Evolutionary conservation across 2,888 invertebrate genomes (phyloP).

Genomic region (Leucoma salicis): DNA sequence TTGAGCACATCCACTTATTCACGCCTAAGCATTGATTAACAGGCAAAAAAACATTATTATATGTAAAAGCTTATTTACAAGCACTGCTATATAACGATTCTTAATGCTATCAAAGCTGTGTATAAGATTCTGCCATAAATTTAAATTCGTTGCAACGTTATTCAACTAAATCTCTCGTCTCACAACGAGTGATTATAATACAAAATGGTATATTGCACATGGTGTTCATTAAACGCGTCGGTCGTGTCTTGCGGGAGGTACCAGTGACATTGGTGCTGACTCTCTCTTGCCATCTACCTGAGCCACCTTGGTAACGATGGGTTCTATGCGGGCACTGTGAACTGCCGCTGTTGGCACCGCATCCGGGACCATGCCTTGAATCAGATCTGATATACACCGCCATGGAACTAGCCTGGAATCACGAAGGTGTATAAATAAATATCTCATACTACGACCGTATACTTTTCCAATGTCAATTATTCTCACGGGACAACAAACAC

Average conservation of each 20-base stretch:
- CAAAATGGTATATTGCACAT: neutral
- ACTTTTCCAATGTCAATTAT: too few species aligned
- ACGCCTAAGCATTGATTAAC: too few species aligned
- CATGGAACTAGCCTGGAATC: conserved; percentile 87
- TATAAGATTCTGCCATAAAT: neutral
- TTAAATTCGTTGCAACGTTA: neutral
- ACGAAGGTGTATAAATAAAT: neutral
- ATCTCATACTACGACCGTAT: too few species aligned
- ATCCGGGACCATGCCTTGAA: conserved; percentile 86
- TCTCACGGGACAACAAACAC: too few species aligned
- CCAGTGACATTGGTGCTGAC: conserved; percentile 61
- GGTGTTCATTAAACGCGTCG: conserved; percentile 39
- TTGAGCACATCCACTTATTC: too few species aligned
- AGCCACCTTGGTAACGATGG: conserved; percentile 14
- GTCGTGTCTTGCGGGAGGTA: conserved; percentile 67
- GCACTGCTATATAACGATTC: too few species aligned
- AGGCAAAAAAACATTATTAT: too few species aligned
- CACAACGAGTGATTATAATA: conserved; percentile 11
- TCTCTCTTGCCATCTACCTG: conserved; percentile 41
- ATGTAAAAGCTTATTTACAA: too few species aligned
- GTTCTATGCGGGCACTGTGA: conserved; percentile 8
- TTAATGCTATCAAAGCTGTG: too few species aligned
- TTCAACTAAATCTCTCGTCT: conserved; percentile 13
- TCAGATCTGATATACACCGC: conserved; percentile 84
- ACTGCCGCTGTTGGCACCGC: conserved; percentile 74